phyloP scores from a whole-genome alignment of 2,797 vertebrate species.

The Enteromius treurensis region DNA sequence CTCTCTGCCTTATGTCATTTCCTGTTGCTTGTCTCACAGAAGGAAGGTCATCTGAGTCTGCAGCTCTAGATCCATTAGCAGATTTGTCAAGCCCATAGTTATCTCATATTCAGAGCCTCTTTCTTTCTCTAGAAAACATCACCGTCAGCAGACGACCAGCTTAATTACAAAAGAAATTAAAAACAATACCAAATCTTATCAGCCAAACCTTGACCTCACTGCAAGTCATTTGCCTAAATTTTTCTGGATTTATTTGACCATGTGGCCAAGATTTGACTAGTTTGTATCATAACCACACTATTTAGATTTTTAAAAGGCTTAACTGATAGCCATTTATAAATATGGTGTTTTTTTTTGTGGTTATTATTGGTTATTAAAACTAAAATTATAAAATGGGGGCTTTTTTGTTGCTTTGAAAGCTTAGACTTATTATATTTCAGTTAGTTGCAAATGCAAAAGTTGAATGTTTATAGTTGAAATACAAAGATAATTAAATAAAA shows the following conservation, averaged over 20 bases:
- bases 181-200: neutral
- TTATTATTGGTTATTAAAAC: neutral
- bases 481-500: neutral
- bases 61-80: conserved; percentile 11
- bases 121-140: neutral
- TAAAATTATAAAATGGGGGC: neutral
- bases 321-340: neutral
- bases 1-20: conserved; percentile 39
- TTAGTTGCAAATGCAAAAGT: too few species aligned
- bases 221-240: neutral
- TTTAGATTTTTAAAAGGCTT: neutral
- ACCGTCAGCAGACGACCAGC: neutral
- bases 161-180: neutral
- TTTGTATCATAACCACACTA: neutral
- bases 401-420: too few species aligned
- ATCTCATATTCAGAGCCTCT: conserved; percentile 10
- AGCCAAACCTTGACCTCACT: neutral
- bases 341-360: neutral
- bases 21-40: conserved; percentile 31
- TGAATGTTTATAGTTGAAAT: neutral
- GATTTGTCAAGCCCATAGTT: conserved; percentile 23
- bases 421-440: too few species aligned
- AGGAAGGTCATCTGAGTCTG: conserved; percentile 26
- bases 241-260: neutral
- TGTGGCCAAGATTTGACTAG: neutral